Conservation (phyloP, 2,888 invertebrate species). For the Glaucopsyche alexis region DNA sequence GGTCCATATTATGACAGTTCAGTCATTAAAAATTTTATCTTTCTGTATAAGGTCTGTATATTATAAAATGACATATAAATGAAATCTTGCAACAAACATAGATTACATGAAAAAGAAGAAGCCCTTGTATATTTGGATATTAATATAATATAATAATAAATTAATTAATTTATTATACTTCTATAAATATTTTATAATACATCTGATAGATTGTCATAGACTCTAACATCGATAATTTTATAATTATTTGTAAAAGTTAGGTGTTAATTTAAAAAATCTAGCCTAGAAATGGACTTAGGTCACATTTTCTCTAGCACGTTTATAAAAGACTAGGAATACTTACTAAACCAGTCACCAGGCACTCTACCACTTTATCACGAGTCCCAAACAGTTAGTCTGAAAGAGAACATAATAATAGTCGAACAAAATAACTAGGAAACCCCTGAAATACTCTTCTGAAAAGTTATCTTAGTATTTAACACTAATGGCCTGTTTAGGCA, state of each 20-base stretch:
- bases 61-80: too few relatives aligned
- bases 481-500: too few relatives aligned
- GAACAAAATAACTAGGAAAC: not conserved
- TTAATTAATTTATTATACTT: not conserved
- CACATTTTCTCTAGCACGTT: constrained; percentile 15
- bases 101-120: not conserved
- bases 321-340: constrained; percentile 36
- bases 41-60: too few relatives aligned
- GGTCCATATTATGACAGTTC: too few relatives aligned
- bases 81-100: not conserved
- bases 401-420: constrained; percentile 26
- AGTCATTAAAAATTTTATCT: too few relatives aligned
- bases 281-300: constrained; percentile 16
- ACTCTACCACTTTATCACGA: constrained; percentile 44
- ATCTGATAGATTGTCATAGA: constrained; percentile 3
- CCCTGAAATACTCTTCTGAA: not conserved
- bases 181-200: not conserved
- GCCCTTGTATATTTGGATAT: not conserved
- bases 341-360: constrained; percentile 44
- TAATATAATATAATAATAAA: not conserved
- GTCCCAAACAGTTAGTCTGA: constrained; percentile 45
- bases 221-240: constrained; percentile 8
- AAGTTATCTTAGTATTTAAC: not conserved
- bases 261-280: constrained; percentile 28
- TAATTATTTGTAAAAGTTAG: constrained; percentile 15